A percentile compares a stretch with the other conserved stretches of the same genome.
Evolutionary conservation across 53 echinoderm and acorn worm genomes (phyloP).

Genomic region (Crossaster papposus): DNA sequence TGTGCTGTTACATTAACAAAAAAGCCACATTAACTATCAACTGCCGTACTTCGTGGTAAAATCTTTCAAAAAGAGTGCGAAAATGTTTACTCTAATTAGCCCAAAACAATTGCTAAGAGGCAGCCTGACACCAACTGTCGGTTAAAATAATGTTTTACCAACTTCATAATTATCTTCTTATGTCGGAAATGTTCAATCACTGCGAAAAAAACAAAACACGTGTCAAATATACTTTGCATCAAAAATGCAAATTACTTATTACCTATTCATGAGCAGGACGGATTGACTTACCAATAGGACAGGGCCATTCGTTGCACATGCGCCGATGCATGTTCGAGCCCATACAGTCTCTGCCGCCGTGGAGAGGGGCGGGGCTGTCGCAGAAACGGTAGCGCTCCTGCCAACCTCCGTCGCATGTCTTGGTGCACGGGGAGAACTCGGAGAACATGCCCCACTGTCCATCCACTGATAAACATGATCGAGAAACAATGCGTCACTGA

Average conservation of each 20-base stretch:
- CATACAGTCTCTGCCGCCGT: constrained; percentile 78
- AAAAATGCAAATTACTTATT: background rate
- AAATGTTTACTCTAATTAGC: too few relatives aligned
- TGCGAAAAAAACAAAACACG: too few relatives aligned
- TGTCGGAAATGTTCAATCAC: too few relatives aligned
- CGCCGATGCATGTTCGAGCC: constrained; percentile 62
- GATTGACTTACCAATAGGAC: constrained; percentile 86
- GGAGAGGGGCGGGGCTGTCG: constrained; percentile 81
- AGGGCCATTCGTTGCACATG: constrained; percentile 83
- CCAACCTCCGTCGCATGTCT: constrained; percentile 92
- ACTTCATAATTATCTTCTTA: background rate
- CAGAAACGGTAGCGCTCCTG: constrained; percentile 79
- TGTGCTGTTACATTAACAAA: too few relatives aligned
- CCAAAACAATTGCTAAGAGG: too few relatives aligned
- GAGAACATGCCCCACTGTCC: constrained; percentile 90
- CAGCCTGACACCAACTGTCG: too few relatives aligned
- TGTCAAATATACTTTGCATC: too few relatives aligned
- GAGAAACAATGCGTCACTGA: background rate
- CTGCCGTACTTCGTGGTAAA: too few relatives aligned
- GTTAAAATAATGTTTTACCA: too few relatives aligned
- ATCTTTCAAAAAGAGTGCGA: too few relatives aligned
- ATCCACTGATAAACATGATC: constrained; percentile 63
- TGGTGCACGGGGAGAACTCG: constrained; percentile 83
- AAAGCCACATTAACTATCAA: too few relatives aligned
- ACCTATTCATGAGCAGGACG: background rate